Conservation (phyloP, 2,113 vertebrate genomes). For the Casuarius casuarius region DNA sequence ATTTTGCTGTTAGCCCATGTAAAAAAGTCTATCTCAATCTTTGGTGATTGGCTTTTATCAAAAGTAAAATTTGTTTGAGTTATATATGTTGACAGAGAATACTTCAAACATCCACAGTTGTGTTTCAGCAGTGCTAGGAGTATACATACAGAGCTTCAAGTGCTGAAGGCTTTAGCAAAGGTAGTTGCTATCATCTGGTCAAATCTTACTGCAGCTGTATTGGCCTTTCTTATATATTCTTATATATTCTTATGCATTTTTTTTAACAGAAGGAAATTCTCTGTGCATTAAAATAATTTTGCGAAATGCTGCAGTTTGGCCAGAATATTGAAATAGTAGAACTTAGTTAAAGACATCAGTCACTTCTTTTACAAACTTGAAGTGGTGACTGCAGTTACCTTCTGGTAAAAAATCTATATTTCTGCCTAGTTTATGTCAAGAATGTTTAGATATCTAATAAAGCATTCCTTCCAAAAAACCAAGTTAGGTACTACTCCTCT, state of each 20-base stretch:
- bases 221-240: neutral
- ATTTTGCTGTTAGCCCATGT: neutral
- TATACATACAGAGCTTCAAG: accelerated
- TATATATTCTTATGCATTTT: too few species aligned
- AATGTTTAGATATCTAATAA: neutral
- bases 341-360: neutral
- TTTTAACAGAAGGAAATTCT: neutral
- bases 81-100: accelerated
- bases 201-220: neutral
- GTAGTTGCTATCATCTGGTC: neutral
- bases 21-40: accelerated
- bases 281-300: neutral
- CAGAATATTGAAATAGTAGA: neutral
- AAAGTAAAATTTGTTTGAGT: neutral
- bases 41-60: accelerated
- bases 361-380: neutral
- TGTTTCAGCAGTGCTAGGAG: neutral
- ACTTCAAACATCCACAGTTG: neutral
- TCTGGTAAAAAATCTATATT: neutral
- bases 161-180: neutral
- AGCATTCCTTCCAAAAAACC: neutral
- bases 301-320: neutral
- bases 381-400: neutral
- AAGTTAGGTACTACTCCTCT: neutral
- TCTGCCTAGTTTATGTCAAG: neutral